Conservation (phyloP, 2,888 invertebrate species). For the Coenonympha arcania region DNA sequence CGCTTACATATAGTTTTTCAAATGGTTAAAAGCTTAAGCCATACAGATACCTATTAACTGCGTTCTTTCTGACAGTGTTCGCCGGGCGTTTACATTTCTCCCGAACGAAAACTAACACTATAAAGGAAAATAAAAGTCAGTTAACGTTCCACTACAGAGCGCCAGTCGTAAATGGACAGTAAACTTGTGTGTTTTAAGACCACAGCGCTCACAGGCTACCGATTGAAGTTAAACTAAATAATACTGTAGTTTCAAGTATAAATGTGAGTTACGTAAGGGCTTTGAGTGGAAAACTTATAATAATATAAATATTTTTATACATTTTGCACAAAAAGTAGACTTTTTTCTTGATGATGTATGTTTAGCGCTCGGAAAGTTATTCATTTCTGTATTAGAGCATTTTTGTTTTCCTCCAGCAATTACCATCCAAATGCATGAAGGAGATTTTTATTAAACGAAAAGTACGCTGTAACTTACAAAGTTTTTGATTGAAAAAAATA, state of each 20-base stretch:
- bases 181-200: slow-evolving; percentile 19
- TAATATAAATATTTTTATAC: no score
- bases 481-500: no score
- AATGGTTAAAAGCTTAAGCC: not conserved
- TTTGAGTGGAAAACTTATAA: not conserved
- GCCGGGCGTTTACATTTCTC: not conserved
- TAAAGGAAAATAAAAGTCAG: slow-evolving; percentile 11
- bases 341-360: no score
- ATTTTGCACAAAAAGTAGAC: no score
- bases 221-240: not conserved
- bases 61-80: not conserved
- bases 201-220: slow-evolving; percentile 6
- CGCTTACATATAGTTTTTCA: not conserved
- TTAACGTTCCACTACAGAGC: slow-evolving; percentile 15
- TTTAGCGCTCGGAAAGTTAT: no score
- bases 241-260: not conserved
- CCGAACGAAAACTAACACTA: slow-evolving; percentile 6
- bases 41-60: not conserved
- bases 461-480: no score
- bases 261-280: not conserved
- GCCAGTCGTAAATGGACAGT: slow-evolving; percentile 18
- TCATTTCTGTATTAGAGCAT: no score
- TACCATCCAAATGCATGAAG: no score
- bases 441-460: no score
- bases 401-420: no score